These are phyloP conservation scores for Chalcosyrphus nemorum DNA, from an alignment of 2,888 invertebrate species.

Conservation along the genomic window DNA sequence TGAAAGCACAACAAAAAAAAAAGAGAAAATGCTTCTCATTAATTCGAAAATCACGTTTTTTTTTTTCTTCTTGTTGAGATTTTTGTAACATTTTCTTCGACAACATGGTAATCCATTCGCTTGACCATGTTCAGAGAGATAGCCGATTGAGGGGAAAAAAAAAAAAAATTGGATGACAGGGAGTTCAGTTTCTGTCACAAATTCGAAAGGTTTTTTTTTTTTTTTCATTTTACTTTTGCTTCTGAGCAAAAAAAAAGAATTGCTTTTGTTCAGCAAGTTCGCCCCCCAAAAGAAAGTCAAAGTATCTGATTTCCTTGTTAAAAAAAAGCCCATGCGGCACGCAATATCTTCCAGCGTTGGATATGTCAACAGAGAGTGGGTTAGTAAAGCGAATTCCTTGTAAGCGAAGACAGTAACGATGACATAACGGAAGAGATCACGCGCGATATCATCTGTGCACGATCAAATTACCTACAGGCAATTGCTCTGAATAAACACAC, in stretches of 20 bases:
- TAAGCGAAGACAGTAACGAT: conserved; percentile 37
- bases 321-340: conserved; percentile 16
- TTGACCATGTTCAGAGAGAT: conserved; percentile 4
- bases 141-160: no score
- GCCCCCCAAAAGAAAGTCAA: conserved; percentile 44
- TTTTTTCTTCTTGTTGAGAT: not conserved
- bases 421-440: conserved; percentile 68
- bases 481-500: conserved; percentile 31
- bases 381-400: conserved; percentile 63
- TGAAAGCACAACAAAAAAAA: conserved; percentile 32
- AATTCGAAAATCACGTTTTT: conserved; percentile 69
- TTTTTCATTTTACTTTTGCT: no score
- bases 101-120: conserved; percentile 61
- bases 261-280: conserved; percentile 45
- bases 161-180: conserved; percentile 55
- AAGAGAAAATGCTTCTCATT: conserved; percentile 66
- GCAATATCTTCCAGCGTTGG: conserved; percentile 26
- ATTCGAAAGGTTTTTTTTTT: conserved; percentile 33
- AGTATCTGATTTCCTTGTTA: conserved; percentile 61
- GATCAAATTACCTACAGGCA: conserved; percentile 59
- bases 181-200: conserved; percentile 28
- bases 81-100: conserved; percentile 61
- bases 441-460: conserved; percentile 45
- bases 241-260: conserved; percentile 27
- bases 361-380: conserved; percentile 63